phyloP scores from a whole-genome alignment of 2,113 vertebrate species.

The Apistogramma diplotaenia region DNA sequence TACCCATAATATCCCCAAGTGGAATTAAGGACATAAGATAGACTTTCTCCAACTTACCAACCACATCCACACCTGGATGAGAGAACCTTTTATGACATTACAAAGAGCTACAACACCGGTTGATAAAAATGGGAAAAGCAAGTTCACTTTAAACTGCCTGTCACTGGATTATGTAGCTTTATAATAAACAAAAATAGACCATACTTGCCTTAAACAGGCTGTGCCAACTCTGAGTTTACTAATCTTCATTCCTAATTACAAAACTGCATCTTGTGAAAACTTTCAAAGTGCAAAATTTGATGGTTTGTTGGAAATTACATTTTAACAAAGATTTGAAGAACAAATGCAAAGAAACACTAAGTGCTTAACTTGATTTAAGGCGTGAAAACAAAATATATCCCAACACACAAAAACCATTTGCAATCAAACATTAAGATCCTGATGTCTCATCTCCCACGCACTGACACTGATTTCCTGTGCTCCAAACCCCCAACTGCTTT shows the following conservation, averaged over 20 bases:
- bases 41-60: not conserved
- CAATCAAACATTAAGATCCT: conserved; percentile 47
- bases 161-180: not conserved
- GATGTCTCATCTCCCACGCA: conserved; percentile 39
- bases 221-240: not conserved
- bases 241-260: not conserved
- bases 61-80: not conserved
- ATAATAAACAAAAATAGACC: not conserved
- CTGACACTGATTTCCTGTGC: conserved; percentile 38
- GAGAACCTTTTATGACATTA: not conserved
- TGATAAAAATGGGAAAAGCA: not conserved
- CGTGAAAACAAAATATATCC: conserved; percentile 2
- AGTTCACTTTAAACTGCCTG: not conserved
- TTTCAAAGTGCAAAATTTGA: not conserved
- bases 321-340: not conserved
- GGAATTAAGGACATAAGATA: not conserved
- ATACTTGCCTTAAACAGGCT: not conserved
- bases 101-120: not conserved
- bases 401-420: conserved; percentile 35
- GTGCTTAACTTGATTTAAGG: not conserved
- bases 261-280: not conserved
- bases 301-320: not conserved
- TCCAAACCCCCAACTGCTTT: conserved; percentile 46
- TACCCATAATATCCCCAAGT: not conserved
- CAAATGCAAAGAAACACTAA: not conserved